Base-by-base conservation (phyloP, 2,888 invertebrate genomes). In the Colletes collaris region DNA sequence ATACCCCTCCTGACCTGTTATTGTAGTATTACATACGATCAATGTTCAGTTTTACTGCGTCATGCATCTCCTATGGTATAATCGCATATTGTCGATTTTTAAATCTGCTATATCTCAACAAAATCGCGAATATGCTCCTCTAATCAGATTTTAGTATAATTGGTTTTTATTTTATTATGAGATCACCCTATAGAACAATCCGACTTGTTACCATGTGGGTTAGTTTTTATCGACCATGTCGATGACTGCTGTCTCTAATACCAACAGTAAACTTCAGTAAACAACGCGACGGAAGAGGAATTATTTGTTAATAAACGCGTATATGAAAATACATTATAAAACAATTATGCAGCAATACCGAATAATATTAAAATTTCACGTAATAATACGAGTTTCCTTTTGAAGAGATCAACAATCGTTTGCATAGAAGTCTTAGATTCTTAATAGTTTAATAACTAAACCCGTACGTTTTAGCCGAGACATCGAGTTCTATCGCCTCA, bases 1-100 rank as follows among this genome's bases (percentile, higher is more conserved):
- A 78, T 66, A 79, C 59, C 68, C 82, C 73, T 71, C 69, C 71
- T 76, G 75, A 83, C 74, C 58, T 71, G 71, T 60, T 71, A 69
- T 64, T 67, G 56, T 71, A 62, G 49, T 71, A 67, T 55, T 40
- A 60, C 37, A 0, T 10, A 70, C 82, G 75, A 81, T 79, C 86
- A 76, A 86, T 83, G 71, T 60, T 55, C 13, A 49, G 55, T 74
- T 66, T 76, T 35, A 44, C 69, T 59, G 74, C 68, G 46, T 58
- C 64, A 59, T 59, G 50, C 64, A n/a, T 53, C 46, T 68, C 59
- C 37, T 3, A 46, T 13, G 66, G n/a, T 59, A 64, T 46, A 5
- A 69, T 75, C 60, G 44, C 13, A 55, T n/a, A 58, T 16, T 50
- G 13, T 52, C 13, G 0, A 46, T n/a, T 35, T 0, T 3, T 77